These are phyloP conservation scores for Tenebrio molitor DNA, from an alignment of 1,140 invertebrate genomes.

Conservation along the genomic window DNA sequence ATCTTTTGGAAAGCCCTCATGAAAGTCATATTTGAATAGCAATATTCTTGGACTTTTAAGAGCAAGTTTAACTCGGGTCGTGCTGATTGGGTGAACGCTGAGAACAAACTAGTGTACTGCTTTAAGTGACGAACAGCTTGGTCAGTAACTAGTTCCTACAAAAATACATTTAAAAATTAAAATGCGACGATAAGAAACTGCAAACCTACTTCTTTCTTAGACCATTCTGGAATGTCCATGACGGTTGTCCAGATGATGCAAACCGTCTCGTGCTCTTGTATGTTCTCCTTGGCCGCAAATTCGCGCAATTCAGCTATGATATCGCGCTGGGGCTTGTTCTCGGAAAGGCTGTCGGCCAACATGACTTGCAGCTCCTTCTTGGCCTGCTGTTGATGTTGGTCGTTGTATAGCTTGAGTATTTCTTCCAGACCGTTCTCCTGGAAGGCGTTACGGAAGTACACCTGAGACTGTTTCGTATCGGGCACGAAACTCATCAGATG, in stretches of 20 bases:
- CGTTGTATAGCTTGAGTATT: constrained; percentile 91
- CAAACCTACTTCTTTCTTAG: constrained; percentile 86
- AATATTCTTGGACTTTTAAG: constrained; percentile 95
- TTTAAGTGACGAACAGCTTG: constrained; percentile 93
- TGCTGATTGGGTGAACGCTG: constrained; percentile 85
- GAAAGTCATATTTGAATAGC: constrained; percentile 99
- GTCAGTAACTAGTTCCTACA: constrained; percentile 88
- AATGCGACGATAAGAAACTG: background rate
- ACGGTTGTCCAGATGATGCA: constrained; percentile 91
- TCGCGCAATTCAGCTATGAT: constrained; percentile 88
- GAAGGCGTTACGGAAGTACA: constrained; percentile 88
- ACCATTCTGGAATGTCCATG: constrained; percentile 96
- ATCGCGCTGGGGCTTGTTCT: constrained; percentile 85
- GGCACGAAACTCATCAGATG: constrained; percentile 95
- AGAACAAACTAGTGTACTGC: constrained; percentile 86
- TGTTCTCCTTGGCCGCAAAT: constrained; percentile 82
- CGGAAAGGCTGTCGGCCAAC: constrained; percentile 85
- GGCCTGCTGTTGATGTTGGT: constrained; percentile 88
- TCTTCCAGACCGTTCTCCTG: constrained; percentile 87
- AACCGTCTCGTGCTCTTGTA: constrained; percentile 92
- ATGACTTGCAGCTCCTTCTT: constrained; percentile 84
- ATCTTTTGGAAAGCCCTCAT: constrained; percentile 99
- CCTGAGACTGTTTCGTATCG: constrained; percentile 91
- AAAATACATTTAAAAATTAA: constrained; percentile 44
- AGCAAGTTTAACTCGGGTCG: constrained; percentile 90